Evolutionary conservation across 1,140 invertebrate species (phyloP).

Genomic region (Drosophila equinoxialis): DNA sequence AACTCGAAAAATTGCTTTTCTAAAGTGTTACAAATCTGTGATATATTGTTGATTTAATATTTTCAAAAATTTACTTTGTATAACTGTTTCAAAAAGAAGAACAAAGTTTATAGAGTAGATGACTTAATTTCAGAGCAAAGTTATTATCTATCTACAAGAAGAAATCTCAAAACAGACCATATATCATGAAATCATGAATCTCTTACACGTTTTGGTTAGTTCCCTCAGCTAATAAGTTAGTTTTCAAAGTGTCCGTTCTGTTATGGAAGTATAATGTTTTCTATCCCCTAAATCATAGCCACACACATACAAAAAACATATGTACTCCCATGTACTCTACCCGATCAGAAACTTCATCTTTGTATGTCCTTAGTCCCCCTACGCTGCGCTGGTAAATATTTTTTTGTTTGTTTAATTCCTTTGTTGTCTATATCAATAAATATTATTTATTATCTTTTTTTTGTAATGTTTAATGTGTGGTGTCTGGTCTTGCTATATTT

Average conservation of each 20-base stretch:
- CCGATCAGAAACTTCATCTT: constrained; percentile 9
- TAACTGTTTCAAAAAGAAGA: too few species aligned
- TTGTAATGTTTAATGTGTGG: constrained; percentile 66
- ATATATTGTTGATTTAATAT: too few species aligned
- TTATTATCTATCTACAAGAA: too few species aligned
- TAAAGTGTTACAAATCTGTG: too few species aligned
- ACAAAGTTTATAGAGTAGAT: too few species aligned
- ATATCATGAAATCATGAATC: not conserved
- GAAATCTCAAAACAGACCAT: too few species aligned
- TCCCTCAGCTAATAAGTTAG: not conserved
- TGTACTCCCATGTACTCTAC: not conserved
- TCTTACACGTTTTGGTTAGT: not conserved
- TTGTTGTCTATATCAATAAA: constrained; percentile 22
- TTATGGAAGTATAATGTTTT: constrained; percentile 7
- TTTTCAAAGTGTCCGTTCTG: not conserved
- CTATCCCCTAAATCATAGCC: constrained; percentile 5
- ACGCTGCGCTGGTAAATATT: constrained; percentile 77
- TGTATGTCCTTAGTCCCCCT: constrained; percentile 52
- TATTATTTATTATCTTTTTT: constrained; percentile 30
- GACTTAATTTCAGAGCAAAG: too few species aligned
- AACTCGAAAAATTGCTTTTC: too few species aligned
- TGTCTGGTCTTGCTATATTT: constrained; percentile 75
- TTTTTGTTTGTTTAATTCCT: constrained; percentile 42
- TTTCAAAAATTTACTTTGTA: too few species aligned
- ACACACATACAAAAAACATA: constrained; percentile 6